phyloP scores from a whole-genome alignment of 2,113 vertebrate species.

The Caloenas nicobarica region DNA sequence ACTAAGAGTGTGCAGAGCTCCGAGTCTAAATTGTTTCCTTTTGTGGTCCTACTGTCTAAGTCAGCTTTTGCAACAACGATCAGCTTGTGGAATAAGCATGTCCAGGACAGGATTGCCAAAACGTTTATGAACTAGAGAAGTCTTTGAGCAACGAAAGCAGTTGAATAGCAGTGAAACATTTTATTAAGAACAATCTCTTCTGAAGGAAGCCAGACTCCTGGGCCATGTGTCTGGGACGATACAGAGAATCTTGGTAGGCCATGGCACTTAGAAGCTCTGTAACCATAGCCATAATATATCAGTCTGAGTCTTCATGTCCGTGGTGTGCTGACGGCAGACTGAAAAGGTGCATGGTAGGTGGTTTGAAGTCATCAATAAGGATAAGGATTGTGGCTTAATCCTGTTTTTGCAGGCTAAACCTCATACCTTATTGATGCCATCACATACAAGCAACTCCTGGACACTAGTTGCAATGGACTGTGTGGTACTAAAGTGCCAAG shows the following conservation, averaged over 20 bases:
- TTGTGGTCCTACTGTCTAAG: neutral
- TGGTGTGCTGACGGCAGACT: neutral
- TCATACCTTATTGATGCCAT: neutral
- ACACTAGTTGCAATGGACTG: neutral
- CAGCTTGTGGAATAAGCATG: neutral
- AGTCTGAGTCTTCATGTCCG: neutral
- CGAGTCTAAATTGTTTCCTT: neutral
- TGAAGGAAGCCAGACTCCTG: neutral
- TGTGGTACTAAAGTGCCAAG: neutral
- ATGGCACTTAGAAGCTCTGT: neutral
- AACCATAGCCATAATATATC: neutral
- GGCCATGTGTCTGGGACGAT: neutral
- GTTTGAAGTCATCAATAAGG: neutral
- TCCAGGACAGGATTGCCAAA: neutral
- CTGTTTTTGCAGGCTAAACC: neutral
- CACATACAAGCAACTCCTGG: neutral
- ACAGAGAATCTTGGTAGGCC: neutral
- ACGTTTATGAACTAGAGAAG: neutral
- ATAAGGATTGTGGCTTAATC: neutral
- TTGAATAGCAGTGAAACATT: neutral
- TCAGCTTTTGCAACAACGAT: neutral
- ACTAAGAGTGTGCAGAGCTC: neutral
- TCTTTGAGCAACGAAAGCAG: neutral
- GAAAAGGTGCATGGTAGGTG: neutral
- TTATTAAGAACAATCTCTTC: neutral